Evolutionary conservation across 37 sponge, comb jelly and placozoan species (phyloP), one percentile per base, ranked within the genome.

Genomic region (Aplysina aerophoba): DNA sequence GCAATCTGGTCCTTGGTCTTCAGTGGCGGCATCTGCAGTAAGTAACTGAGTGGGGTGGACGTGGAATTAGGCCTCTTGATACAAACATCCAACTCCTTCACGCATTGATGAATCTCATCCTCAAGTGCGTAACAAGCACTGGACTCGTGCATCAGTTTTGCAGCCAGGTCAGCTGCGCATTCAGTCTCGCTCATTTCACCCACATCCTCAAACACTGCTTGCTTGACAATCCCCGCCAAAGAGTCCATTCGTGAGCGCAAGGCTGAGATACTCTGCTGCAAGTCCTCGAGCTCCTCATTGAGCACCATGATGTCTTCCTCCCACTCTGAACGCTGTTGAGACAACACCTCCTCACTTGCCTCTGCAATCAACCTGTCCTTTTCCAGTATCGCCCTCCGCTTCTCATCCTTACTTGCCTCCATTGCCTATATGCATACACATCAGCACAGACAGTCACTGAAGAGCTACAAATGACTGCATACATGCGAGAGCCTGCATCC

Each of bases 231-330:
- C 25, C 80, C 85, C 0, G 37, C 53, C 38, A 92, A 82, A 37
- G 31, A 17, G 22, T 89, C 31, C 40, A 87, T 69, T 1, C 69
- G 81, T 40, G 38, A 33, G 4, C 84, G 56, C 37, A 59, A 27
- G 13, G 55, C 31, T 8, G 54, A 27, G 17, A 89, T 34, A 36
- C 64, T 56, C 0, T 3, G 81, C 44, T 92, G 87, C 17, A 62
- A 15, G 19, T 65, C 59, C 20, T 89, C 87, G 3, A 89, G 54
- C 58, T 92, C 93, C 35, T 92, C 89, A 71, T 92, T 92, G 60
- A 92, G 56, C 5, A 89, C 0, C 87, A 92, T 89, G 21, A 92
- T 92, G 74, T 92, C 93, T 55, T 92, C 89, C 15, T 84, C 65
- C 3, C 86, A 12, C 33, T 89, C 89, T 59, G 61, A 34, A 33